Base-by-base conservation (phyloP, 2,888 invertebrate species). In the Oligia fasciuncula region DNA sequence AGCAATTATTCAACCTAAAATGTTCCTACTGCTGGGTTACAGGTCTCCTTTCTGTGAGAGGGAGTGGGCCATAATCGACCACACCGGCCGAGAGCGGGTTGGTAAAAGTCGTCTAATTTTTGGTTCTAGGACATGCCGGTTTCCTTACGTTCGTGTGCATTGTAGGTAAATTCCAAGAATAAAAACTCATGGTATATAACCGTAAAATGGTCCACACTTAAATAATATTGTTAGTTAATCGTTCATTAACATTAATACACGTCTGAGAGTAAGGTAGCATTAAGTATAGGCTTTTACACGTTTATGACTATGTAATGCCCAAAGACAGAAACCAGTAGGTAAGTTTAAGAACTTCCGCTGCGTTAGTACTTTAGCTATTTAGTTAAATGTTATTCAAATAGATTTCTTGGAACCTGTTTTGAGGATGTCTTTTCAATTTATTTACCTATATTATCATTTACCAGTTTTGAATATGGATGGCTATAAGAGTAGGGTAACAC, bases 281-380 rank as follows among this genome's bases (percentile, higher is more conserved):
- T 46, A 62, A 4, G 17, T 29, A 43, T 14, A 13, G 9, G 13
- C 49, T 54, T 35, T 13, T 19, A 57, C 46, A 29, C 57, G 29
- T 60, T 76, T 70, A 77, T 71, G 54, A 63, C 60, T 72, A n/a
- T 49, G 14, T 43, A 62, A n/a, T 17, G 9, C 40, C 40, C 49
- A 57, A n/a, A 67, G 4, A n/a, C 51, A 68, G 46, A 54, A 80
- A 57, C 40, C 46, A 68, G 60, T 60, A 40, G 40, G 40, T 40
- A 46, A 43, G 49, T 67, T 66, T 80, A 76, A 66, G 66, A 62
- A 77, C 74, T 84, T 84, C 84, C 84, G 84, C 43, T 81, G 65
- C 63, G 13, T 84, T 70, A 71, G 51, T 73, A 74, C 40, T 67
- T 72, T 8, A 54, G n/a, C 29, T 67, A 73, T 76, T 76, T 23